Percentiles rank a stretch among this genome's conserved stretches.
Evolutionary conservation across 2,113 vertebrate species (phyloP).

Genomic region (Marmota monax): DNA sequence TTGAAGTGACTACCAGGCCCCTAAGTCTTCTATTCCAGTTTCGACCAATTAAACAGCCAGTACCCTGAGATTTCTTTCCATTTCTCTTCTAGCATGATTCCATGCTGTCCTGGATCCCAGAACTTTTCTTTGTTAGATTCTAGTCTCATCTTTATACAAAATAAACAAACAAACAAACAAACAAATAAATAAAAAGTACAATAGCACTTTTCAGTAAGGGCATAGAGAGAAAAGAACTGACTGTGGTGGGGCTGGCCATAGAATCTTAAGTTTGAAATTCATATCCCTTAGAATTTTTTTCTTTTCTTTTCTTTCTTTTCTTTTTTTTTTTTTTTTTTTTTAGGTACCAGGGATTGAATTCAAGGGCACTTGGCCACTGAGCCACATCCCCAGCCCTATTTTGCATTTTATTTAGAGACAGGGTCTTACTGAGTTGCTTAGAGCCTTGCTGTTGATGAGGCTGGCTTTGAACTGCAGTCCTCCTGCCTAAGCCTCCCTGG

Average conservation of each 20-base stretch:
- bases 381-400: too few species aligned
- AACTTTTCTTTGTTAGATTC: background rate
- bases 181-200: background rate
- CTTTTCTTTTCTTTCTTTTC: too few species aligned
- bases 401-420: too few species aligned
- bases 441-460: too few species aligned
- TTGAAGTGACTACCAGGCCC: background rate
- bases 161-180: too few species aligned
- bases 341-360: too few species aligned
- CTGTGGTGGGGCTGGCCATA: background rate
- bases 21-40: background rate
- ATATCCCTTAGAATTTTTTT: background rate
- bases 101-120: background rate
- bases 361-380: too few species aligned
- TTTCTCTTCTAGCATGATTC: background rate
- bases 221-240: background rate
- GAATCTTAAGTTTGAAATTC: slow-evolving; percentile 22
- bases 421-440: too few species aligned
- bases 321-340: too few species aligned
- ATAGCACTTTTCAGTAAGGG: background rate
- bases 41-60: background rate
- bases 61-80: background rate
- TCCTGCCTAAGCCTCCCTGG: too few species aligned
- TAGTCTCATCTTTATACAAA: background rate
- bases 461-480: too few species aligned